Conservation (phyloP, 2,113 vertebrate species). For the Polyodon spathula region DNA sequence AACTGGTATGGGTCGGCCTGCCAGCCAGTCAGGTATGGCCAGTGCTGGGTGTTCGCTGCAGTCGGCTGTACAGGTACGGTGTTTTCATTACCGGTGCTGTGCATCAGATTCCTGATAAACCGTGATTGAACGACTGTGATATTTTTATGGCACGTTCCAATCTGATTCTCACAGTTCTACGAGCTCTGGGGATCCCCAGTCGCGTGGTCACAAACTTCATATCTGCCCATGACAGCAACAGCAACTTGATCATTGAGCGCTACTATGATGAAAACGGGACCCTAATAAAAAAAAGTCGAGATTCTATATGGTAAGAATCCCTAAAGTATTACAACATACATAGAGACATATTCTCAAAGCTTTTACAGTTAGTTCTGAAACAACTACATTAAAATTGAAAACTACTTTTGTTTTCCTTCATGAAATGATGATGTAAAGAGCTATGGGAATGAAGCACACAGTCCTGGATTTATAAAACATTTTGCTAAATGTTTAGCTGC, state of each 20-base stretch:
- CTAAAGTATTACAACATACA: not conserved
- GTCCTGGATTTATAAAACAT: no score
- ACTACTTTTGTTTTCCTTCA: no score
- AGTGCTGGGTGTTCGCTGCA: slow-evolving; percentile 96
- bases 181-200: slow-evolving; percentile 78
- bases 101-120: no score
- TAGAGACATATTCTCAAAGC: no score
- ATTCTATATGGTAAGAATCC: slow-evolving; percentile 75
- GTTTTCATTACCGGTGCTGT: no score
- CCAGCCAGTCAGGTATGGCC: slow-evolving; percentile 76
- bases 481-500: no score
- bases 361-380: no score
- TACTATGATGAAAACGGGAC: slow-evolving; percentile 55
- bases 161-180: slow-evolving; percentile 59
- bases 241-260: slow-evolving; percentile 76
- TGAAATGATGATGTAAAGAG: no score
- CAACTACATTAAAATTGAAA: no score
- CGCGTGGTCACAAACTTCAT: slow-evolving; percentile 79
- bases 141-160: slow-evolving; percentile 2
- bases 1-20: slow-evolving; percentile 64
- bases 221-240: slow-evolving; percentile 81
- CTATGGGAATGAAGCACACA: no score
- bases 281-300: slow-evolving; percentile 36
- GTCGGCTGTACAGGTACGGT: slow-evolving; percentile 80
- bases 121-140: no score